These are phyloP conservation scores for Neofelis nebulosa DNA, from an alignment of 2,113 vertebrate species.

Conservation along the genomic window DNA sequence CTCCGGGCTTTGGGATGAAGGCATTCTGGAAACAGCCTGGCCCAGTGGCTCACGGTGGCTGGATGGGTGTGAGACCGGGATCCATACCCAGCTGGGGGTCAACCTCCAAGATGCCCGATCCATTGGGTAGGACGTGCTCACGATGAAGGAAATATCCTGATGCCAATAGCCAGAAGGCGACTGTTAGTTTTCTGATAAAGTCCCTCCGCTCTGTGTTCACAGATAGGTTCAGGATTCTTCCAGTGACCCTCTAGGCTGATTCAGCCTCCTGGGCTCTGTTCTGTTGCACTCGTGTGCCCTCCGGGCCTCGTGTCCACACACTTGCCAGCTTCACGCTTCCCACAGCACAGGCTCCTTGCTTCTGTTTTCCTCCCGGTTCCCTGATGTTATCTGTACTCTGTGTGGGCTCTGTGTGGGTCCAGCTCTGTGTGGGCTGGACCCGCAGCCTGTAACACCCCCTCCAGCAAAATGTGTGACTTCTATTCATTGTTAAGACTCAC, in stretches of 20 bases:
- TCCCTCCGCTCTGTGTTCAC: neutral
- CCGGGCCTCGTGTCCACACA: neutral
- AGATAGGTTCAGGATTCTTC: accelerated
- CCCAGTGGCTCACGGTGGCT: accelerated
- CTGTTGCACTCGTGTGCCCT: accelerated
- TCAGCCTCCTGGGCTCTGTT: accelerated
- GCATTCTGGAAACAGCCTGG: neutral
- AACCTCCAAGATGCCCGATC: accelerated
- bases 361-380: neutral
- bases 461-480: accelerated
- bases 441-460: neutral
- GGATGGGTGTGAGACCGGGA: accelerated
- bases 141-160: accelerated
- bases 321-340: neutral
- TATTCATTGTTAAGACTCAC: neutral
- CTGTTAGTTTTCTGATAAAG: neutral
- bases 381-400: no score
- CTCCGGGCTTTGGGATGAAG: neutral
- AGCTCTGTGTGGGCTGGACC: neutral
- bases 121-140: accelerated
- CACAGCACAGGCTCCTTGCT: accelerated
- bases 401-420: no score
- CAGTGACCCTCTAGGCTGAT: accelerated
- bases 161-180: neutral
- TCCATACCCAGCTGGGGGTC: accelerated